phyloP scores from a whole-genome alignment of 2,888 invertebrate species.

The Chironomus riparius region DNA sequence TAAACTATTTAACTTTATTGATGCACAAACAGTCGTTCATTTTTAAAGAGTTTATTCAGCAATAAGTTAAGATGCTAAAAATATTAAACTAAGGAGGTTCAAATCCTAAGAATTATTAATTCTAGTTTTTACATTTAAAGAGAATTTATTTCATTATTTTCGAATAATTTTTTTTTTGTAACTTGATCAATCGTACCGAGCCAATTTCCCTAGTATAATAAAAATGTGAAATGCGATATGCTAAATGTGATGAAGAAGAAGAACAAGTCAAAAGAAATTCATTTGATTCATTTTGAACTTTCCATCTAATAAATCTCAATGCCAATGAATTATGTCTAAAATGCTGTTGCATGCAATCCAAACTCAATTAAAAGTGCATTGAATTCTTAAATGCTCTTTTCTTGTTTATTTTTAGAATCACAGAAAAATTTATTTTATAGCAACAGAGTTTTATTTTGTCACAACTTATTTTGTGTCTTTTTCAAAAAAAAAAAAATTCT shows the following conservation, averaged over 20 bases:
- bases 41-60: too few relatives aligned
- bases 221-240: neutral
- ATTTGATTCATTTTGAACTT: neutral
- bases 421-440: neutral
- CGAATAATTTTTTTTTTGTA: too few relatives aligned
- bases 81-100: too few relatives aligned
- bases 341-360: constrained; percentile 15
- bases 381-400: constrained; percentile 12
- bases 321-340: constrained; percentile 24
- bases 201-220: too few relatives aligned
- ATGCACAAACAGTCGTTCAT: too few relatives aligned
- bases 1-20: too few relatives aligned
- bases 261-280: neutral
- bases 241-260: neutral
- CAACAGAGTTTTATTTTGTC: neutral
- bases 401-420: constrained; percentile 14
- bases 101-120: too few relatives aligned
- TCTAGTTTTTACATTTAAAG: too few relatives aligned
- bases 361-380: constrained; percentile 26
- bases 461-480: neutral
- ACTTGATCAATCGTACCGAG: too few relatives aligned
- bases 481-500: neutral
- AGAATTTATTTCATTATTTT: too few relatives aligned
- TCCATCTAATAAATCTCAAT: constrained; percentile 19
- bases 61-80: too few relatives aligned